A percentile compares a stretch with the other conserved stretches of the same genome.
phyloP scores from a whole-genome alignment of 2,113 vertebrate genomes.

The Madoqua kirkii region DNA sequence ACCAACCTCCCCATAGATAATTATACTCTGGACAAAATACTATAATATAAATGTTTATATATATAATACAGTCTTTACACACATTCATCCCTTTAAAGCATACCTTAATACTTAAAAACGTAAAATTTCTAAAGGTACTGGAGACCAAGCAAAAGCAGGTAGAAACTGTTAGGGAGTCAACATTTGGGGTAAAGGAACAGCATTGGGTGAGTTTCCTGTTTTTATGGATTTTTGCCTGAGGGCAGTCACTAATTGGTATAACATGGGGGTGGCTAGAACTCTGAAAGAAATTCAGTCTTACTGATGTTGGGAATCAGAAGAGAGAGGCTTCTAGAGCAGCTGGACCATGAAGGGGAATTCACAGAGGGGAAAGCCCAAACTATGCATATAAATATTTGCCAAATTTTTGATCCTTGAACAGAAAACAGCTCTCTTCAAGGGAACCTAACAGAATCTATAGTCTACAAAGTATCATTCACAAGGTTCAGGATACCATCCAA shows the following conservation, averaged over 20 bases:
- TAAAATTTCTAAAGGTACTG: neutral
- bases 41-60: neutral
- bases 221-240: neutral
- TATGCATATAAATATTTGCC: conserved; percentile 3
- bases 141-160: neutral
- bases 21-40: neutral
- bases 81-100: neutral
- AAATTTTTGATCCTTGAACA: conserved; percentile 29
- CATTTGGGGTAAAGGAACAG: neutral
- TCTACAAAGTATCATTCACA: neutral
- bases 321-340: neutral
- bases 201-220: neutral
- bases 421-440: neutral
- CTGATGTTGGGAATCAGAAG: conserved; percentile 29
- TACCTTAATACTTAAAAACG: neutral
- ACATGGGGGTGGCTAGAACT: neutral
- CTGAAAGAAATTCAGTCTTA: conserved; percentile 13
- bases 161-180: neutral
- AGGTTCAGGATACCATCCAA: neutral
- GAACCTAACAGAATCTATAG: conserved; percentile 27
- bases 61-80: neutral
- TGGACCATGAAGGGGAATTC: conserved; percentile 3
- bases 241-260: neutral
- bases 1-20: neutral
- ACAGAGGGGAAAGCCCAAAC: neutral